These are phyloP conservation scores for Drosophila equinoxialis DNA, from an alignment of 1,140 invertebrate species.

Conservation along the genomic window DNA sequence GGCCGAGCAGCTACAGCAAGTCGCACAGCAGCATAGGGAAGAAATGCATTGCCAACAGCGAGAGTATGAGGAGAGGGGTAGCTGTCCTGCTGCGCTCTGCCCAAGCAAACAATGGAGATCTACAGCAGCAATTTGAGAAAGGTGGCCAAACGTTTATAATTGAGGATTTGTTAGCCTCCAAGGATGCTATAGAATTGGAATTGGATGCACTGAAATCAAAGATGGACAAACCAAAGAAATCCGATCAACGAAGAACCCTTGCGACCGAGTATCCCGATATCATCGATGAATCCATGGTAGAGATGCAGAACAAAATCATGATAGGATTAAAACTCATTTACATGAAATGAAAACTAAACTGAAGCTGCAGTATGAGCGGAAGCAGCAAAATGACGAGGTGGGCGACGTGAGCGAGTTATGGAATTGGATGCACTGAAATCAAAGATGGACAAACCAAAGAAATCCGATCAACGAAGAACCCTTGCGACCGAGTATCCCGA, in stretches of 20 bases:
- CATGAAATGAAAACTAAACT: conserved; percentile 84
- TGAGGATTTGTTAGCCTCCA: conserved; percentile 83
- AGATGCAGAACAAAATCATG: conserved; percentile 87
- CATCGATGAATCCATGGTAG: conserved; percentile 14
- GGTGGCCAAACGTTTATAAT: conserved; percentile 60
- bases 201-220: conserved; percentile 41
- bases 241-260: neutral
- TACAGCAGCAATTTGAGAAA: conserved; percentile 18
- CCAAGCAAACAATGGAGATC: neutral
- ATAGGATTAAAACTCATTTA: conserved; percentile 86
- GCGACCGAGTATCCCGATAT: too few relatives aligned
- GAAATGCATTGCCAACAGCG: conserved; percentile 75
- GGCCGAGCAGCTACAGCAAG: conserved; percentile 43
- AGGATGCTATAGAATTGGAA: conserved; percentile 75
- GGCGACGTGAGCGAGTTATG: conserved; percentile 16
- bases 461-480: too few relatives aligned
- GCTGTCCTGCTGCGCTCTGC: conserved; percentile 65
- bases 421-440: too few relatives aligned
- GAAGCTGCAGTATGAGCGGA: conserved; percentile 58
- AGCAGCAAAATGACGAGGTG: neutral
- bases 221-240: neutral
- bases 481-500: too few relatives aligned
- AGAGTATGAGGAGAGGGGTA: conserved; percentile 84
- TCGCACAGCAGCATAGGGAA: conserved; percentile 61
- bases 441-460: too few relatives aligned